These are phyloP conservation scores for Leptopilina drosophilae DNA, from an alignment of 2,888 invertebrate genomes.

Conservation along the genomic window DNA sequence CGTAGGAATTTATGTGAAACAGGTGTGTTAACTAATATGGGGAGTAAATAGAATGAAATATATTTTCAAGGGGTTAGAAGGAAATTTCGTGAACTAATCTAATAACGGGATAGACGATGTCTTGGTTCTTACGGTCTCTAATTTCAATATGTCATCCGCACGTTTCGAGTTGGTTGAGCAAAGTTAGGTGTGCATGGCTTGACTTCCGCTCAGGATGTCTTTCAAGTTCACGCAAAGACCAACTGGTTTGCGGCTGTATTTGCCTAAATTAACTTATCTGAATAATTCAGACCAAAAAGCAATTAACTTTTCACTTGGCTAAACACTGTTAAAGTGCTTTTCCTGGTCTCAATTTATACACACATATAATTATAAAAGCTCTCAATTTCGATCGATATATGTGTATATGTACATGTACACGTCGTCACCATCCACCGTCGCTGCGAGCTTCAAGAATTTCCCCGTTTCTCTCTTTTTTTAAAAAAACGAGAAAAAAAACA, in stretches of 20 bases:
- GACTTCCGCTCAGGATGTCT: slow-evolving; percentile 35
- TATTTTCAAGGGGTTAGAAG: not conserved
- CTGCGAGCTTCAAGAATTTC: no score
- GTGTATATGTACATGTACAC: no score
- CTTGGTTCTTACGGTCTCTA: slow-evolving; percentile 34
- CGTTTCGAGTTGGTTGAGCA: slow-evolving; percentile 34
- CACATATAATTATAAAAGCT: not conserved
- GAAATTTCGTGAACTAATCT: slow-evolving; percentile 34
- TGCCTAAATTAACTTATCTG: not conserved
- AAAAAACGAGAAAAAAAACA: no score
- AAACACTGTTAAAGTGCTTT: not conserved
- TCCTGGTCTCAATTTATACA: not conserved
- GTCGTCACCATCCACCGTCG: no score
- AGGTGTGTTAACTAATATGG: not conserved
- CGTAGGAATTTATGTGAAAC: no score
- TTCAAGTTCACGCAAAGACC: slow-evolving; percentile 23
- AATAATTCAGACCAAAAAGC: slow-evolving; percentile 25
- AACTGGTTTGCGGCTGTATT: slow-evolving; percentile 28
- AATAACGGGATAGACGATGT: slow-evolving; percentile 27
- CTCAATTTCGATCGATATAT: not conserved
- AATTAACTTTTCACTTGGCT: slow-evolving; percentile 15
- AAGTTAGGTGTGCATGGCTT: slow-evolving; percentile 31
- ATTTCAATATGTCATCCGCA: slow-evolving; percentile 39
- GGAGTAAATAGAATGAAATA: not conserved
- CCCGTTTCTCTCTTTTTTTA: no score